Base-by-base conservation (phyloP, 2,888 invertebrate genomes). In the Scaptomyza parva region DNA sequence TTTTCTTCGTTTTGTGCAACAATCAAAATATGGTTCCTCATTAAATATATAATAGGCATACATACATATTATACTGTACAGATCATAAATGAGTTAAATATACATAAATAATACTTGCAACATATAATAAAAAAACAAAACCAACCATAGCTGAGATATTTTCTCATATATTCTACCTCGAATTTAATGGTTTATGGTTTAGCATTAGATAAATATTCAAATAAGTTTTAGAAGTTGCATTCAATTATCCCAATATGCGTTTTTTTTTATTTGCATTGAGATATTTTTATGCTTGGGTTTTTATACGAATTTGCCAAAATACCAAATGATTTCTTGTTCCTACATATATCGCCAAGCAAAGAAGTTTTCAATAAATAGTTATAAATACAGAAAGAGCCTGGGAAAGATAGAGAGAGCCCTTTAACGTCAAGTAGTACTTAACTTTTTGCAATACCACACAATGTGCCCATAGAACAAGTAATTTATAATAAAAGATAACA, bases 401-500 rank as follows among this genome's bases (percentile, higher is more conserved):
- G 6, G 0, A 24, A 5, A 24, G 24, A 24, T 6, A 26, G 24
- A 26, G 24, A 26, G 4, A 50, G 61, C 53, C 55, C 55, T 12
- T 28, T 7, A 6, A 33, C 50, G 47, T 35, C 47, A 57, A 39
- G 58, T 47, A n/a, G 9, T 7, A 30, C 12, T 22, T 40, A 53
- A 58, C 69, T 73, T 83, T 80, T 83, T 78, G 85, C 88, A 85
- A 79, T 86, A 81, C 17, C 80, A 86, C 81, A 82, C 85, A 80
- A 85, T 85, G 88, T 88, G 88, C 88, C 88, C 88, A 88, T 88
- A 88, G 88, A 89, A 88, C 88, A 83, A 81, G 88, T 88, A 86
- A 88, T 79, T 80, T 86, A 83, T 68, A 41, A 72, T 60, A 66
- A 58, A 54, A 11, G 48, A 51, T 60, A 66, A 58, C 50, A 11